phyloP scores from a whole-genome alignment of 2,888 invertebrate species.

The Papilio demoleus region DNA sequence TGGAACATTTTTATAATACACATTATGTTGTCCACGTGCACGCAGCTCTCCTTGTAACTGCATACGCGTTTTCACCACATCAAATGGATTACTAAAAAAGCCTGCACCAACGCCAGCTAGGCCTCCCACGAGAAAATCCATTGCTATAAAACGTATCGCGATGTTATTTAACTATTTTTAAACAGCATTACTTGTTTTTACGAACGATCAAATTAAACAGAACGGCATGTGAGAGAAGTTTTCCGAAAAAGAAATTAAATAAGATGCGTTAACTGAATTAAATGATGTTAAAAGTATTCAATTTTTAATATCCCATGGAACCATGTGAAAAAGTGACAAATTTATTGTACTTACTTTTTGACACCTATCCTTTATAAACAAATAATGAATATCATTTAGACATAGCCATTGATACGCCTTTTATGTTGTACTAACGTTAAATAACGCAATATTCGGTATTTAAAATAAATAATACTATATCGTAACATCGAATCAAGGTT shows the following conservation, averaged over 20 bases:
- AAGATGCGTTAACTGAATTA: too few species aligned
- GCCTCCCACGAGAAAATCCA: conserved; percentile 91
- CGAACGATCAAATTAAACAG: not conserved
- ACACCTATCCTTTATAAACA: not conserved
- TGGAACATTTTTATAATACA: conserved; percentile 88
- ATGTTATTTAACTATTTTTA: conserved; percentile 21
- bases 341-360: conserved; percentile 3
- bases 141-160: conserved; percentile 52
- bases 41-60: conserved; percentile 93
- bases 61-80: conserved; percentile 94
- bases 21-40: conserved; percentile 85
- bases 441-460: not conserved
- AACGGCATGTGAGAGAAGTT: not conserved
- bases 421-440: not conserved
- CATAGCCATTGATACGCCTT: not conserved
- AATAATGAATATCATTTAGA: not conserved
- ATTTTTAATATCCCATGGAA: not conserved
- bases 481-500: conserved; percentile 6
- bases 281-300: conserved; percentile 4
- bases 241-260: not conserved
- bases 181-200: not conserved
- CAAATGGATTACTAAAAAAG: conserved; percentile 94
- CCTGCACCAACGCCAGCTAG: conserved; percentile 90
- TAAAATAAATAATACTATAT: not conserved
- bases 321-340: not conserved